A percentile compares a stretch with the other conserved stretches of the same genome.
Evolutionary conservation across 2,797 vertebrate species (phyloP).

Genomic region (Oreochromis grahami): DNA sequence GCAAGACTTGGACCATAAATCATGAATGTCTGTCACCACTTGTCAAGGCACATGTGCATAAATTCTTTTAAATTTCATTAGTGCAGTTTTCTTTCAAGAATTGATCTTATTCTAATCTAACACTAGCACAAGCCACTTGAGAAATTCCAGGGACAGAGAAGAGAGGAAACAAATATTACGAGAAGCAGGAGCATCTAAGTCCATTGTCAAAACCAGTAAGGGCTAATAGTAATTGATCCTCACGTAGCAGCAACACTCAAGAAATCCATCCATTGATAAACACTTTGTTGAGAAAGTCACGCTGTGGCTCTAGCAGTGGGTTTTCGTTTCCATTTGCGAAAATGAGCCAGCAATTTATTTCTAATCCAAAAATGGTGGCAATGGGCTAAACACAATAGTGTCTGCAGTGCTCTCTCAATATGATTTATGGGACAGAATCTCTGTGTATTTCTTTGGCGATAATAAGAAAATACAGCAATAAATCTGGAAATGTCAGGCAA

Average conservation of each 20-base stretch:
- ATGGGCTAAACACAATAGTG: conserved; percentile 70
- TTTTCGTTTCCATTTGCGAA: conserved; percentile 77
- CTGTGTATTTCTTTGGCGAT: conserved; percentile 79
- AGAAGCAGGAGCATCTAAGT: conserved; percentile 56
- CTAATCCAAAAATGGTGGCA: conserved; percentile 73
- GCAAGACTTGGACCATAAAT: conserved; percentile 40
- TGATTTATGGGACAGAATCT: conserved; percentile 81
- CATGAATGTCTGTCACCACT: conserved; percentile 40
- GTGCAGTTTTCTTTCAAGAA: conserved; percentile 33
- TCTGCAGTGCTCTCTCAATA: conserved; percentile 66
- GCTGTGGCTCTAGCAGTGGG: conserved; percentile 44
- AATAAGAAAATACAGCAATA: conserved; percentile 84
- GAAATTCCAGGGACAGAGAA: conserved; percentile 24
- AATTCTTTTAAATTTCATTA: conserved; percentile 49
- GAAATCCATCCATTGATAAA: conserved; percentile 79
- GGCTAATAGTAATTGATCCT: conserved; percentile 76
- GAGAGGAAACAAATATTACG: conserved; percentile 60
- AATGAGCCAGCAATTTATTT: conserved; percentile 82
- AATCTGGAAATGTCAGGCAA: conserved; percentile 84
- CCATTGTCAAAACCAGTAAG: conserved; percentile 69
- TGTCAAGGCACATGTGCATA: conserved; percentile 42
- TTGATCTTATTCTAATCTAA: conserved; percentile 38
- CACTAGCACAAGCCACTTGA: neutral
- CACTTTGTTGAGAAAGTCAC: conserved; percentile 67
- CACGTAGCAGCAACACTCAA: conserved; percentile 62